phyloP scores from a whole-genome alignment of 2,888 invertebrate species.

The Cryptus armator region DNA sequence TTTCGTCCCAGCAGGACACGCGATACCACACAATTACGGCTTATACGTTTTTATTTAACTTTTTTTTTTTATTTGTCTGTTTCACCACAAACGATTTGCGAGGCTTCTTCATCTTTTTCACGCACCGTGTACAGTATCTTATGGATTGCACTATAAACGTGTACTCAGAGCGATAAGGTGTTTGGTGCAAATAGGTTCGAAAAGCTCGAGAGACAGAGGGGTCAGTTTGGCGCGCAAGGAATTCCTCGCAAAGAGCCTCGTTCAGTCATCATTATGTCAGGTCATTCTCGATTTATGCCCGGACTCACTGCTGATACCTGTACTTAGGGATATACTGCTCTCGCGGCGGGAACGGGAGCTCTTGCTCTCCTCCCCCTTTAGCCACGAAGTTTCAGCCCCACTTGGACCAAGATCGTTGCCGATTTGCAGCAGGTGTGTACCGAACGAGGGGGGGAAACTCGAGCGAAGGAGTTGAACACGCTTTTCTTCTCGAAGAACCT shows the following conservation, averaged over 20 bases:
- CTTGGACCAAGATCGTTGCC: conserved; percentile 33
- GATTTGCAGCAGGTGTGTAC: conserved; percentile 52
- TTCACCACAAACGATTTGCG: conserved; percentile 4
- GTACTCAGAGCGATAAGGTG: conserved; percentile 1
- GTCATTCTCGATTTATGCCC: conserved; percentile 74
- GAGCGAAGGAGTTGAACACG: conserved; percentile 47
- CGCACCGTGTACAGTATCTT: conserved; percentile 21
- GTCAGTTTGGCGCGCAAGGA: conserved; percentile 8
- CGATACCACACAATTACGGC: conserved; percentile 35
- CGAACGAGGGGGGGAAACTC: background rate
- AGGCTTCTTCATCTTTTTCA: background rate
- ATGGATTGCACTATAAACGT: conserved; percentile 12
- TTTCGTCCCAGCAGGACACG: conserved; percentile 7
- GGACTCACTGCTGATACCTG: conserved; percentile 69
- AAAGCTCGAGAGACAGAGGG: conserved; percentile 7
- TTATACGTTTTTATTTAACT: conserved; percentile 6
- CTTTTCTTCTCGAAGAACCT: conserved; percentile 51
- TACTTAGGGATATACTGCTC: conserved; percentile 74
- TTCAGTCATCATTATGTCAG: conserved; percentile 72
- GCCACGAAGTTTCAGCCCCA: conserved; percentile 28
- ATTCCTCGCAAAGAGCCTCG: conserved; percentile 52
- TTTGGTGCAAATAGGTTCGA: background rate
- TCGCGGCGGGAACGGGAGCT: conserved; percentile 40
- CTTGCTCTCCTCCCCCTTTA: background rate
- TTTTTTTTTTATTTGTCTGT: background rate